These are phyloP conservation scores for Drosophila cardini DNA, from an alignment of 1,140 invertebrate genomes.

Conservation along the genomic window DNA sequence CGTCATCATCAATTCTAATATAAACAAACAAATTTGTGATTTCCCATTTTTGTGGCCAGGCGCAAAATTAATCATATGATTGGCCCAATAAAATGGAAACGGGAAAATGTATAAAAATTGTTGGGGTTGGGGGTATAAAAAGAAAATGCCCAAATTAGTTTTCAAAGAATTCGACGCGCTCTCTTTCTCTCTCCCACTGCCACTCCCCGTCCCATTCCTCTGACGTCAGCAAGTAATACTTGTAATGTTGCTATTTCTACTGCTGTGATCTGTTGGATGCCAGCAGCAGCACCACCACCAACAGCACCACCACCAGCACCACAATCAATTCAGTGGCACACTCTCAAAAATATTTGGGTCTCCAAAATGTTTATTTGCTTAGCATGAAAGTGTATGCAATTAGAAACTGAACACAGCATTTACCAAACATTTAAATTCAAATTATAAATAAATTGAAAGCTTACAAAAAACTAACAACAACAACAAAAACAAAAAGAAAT, in stretches of 20 bases:
- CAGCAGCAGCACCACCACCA: not conserved
- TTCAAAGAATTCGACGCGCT: slow-evolving; percentile 40
- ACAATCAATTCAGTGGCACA: slow-evolving; percentile 62
- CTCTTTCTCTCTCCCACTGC: slow-evolving; percentile 24
- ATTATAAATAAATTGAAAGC: slow-evolving; percentile 53
- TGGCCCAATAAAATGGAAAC: slow-evolving; percentile 64
- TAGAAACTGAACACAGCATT: slow-evolving; percentile 68
- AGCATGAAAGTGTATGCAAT: slow-evolving; percentile 70
- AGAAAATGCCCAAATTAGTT: slow-evolving; percentile 39
- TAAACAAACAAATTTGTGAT: slow-evolving; percentile 42
- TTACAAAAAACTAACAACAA: slow-evolving; percentile 21
- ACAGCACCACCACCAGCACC: not conserved
- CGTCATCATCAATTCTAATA: slow-evolving; percentile 56
- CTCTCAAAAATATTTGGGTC: slow-evolving; percentile 53
- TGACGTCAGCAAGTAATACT: slow-evolving; percentile 58
- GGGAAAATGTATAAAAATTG: not conserved
- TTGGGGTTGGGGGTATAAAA: slow-evolving; percentile 51
- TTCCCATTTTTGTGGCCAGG: slow-evolving; percentile 30
- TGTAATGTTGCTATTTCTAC: slow-evolving; percentile 14
- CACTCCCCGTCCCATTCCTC: slow-evolving; percentile 9
- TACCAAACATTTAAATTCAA: slow-evolving; percentile 58
- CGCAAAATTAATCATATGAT: slow-evolving; percentile 76
- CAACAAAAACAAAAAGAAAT: not conserved
- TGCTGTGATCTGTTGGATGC: not conserved
- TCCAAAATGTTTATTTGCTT: slow-evolving; percentile 60